Percentiles rank a stretch among this genome's conserved stretches.
These are phyloP conservation scores for Acestrorhynchus altus DNA, from an alignment of 2,797 vertebrate genomes.

Conservation along the genomic window DNA sequence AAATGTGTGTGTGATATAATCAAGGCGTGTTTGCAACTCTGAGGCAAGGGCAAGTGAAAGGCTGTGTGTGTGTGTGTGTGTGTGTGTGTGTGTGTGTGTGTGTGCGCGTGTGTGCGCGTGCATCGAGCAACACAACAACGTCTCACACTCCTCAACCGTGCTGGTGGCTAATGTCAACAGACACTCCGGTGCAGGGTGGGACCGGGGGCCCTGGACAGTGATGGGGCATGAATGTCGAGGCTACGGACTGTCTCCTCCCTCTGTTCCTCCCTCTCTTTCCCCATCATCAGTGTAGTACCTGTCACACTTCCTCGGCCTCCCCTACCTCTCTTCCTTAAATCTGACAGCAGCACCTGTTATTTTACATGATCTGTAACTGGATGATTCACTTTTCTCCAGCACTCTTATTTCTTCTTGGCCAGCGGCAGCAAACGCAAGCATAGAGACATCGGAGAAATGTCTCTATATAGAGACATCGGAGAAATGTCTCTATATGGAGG, in stretches of 20 bases:
- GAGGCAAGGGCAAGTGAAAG: conserved; percentile 6
- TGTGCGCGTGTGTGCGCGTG: conserved; percentile 13
- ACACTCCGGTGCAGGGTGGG: neutral
- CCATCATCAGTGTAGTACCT: neutral
- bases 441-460: neutral
- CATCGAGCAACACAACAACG: conserved; percentile 2
- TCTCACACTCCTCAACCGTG: neutral
- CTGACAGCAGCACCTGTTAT: conserved; percentile 5
- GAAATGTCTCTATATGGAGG: no score
- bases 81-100: conserved; percentile 21
- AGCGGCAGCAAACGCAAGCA: neutral
- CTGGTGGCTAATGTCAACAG: conserved; percentile 5
- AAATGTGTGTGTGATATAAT: conserved; percentile 11
- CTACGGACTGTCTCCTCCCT: neutral
- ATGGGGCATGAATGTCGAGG: neutral
- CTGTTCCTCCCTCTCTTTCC: neutral
- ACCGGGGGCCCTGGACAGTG: neutral
- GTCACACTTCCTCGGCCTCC: neutral
- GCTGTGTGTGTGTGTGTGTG: conserved; percentile 14
- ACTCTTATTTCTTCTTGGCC: neutral
- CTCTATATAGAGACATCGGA: no score
- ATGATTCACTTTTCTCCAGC: neutral
- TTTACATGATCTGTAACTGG: neutral
- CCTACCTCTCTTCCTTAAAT: conserved; percentile 1
- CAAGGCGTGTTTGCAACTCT: neutral